These are phyloP conservation scores for Anolis carolinensis DNA, from an alignment of 2,113 vertebrate genomes.

Conservation along the genomic window DNA sequence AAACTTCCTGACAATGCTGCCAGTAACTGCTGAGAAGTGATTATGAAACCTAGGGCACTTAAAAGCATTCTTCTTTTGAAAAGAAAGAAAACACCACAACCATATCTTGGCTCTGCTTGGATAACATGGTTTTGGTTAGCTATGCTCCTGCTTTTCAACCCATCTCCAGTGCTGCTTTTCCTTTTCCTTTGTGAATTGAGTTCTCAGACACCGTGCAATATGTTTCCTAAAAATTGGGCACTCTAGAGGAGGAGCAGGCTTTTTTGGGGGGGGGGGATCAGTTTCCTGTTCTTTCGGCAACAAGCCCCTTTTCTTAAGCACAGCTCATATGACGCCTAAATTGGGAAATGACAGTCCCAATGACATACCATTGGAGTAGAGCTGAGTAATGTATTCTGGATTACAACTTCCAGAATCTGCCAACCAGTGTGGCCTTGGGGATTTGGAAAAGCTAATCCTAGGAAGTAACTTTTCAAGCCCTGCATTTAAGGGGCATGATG, in stretches of 20 bases:
- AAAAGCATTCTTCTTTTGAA: neutral
- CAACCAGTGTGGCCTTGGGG: too few relatives aligned
- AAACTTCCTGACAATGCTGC: constrained; percentile 53
- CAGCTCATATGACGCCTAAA: neutral
- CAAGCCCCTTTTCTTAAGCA: neutral
- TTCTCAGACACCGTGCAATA: constrained; percentile 78
- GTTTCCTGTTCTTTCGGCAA: neutral
- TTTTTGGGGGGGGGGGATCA: neutral
- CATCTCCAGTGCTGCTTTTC: constrained; percentile 10
- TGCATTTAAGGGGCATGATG: neutral
- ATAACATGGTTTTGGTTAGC: constrained; percentile 16
- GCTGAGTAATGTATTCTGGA: too few relatives aligned
- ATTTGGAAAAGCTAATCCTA: too few relatives aligned
- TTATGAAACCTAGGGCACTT: constrained; percentile 36
- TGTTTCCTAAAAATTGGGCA: constrained; percentile 43
- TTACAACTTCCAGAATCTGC: too few relatives aligned
- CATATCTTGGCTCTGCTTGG: constrained; percentile 38
- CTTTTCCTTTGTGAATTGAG: constrained; percentile 57
- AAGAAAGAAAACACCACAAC: neutral
- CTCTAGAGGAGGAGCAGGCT: constrained; percentile 43
- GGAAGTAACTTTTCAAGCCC: too few relatives aligned
- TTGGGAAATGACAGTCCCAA: constrained; percentile 28
- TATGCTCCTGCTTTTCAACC: constrained; percentile 28
- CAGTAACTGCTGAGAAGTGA: constrained; percentile 23
- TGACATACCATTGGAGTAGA: neutral